phyloP scores from a whole-genome alignment of 2,888 invertebrate genomes.

The Tipula helvola region DNA sequence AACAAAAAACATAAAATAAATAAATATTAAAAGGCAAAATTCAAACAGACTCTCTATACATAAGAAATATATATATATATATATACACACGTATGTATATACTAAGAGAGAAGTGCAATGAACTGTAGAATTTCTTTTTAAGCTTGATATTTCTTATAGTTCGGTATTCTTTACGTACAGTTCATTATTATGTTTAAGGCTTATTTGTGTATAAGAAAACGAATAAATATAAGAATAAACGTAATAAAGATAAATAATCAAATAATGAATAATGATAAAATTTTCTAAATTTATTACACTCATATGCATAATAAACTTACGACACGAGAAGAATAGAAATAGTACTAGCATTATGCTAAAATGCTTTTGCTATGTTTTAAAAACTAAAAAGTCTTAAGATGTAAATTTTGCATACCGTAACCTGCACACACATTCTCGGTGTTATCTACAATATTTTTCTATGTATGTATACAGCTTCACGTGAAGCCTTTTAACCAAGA shows the following conservation, averaged over 20 bases:
- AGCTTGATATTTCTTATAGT: background rate
- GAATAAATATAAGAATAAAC: background rate
- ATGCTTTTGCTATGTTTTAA: background rate
- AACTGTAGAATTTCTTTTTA: conserved; percentile 4
- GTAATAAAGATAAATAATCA: background rate
- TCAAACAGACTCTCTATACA: background rate
- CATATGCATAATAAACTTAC: background rate
- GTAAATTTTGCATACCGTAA: background rate
- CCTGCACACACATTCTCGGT: background rate
- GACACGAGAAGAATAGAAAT: background rate
- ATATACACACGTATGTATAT: background rate
- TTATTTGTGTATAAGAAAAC: background rate
- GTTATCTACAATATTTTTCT: background rate
- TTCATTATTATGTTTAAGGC: background rate
- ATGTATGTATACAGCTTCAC: background rate
- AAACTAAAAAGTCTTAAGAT: background rate
- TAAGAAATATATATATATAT: background rate
- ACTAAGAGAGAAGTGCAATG: background rate
- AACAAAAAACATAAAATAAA: background rate
- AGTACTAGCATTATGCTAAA: background rate
- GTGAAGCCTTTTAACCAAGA: background rate
- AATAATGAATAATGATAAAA: background rate
- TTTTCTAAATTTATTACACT: background rate
- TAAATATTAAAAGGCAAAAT: background rate
- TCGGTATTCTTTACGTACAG: background rate